phyloP scores from a whole-genome alignment of 2,113 vertebrate species.

The Urocolius indicus region DNA sequence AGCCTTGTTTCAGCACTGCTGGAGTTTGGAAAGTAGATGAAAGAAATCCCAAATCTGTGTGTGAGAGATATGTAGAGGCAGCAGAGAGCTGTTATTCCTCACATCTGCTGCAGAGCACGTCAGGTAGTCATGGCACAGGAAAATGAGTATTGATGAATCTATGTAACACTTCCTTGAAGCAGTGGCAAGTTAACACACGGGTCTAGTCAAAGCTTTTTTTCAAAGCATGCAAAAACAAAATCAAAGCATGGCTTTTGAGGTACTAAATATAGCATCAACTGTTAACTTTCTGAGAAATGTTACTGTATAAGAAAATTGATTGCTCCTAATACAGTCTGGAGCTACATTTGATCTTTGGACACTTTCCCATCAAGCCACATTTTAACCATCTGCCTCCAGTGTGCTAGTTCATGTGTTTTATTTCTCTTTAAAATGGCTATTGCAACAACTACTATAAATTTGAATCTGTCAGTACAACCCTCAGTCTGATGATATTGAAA shows the following conservation, averaged over 20 bases:
- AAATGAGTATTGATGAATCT: constrained; percentile 28
- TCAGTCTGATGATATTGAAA: not conserved
- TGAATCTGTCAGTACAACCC: not conserved
- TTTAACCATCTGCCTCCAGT: not conserved
- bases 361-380: not conserved
- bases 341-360: not conserved
- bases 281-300: not conserved
- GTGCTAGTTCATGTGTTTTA: not conserved
- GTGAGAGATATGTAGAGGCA: not conserved
- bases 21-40: not conserved
- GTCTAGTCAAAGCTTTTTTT: constrained; percentile 41
- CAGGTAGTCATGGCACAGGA: constrained; percentile 3
- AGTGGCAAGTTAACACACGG: constrained; percentile 26
- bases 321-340: not conserved
- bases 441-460: not conserved
- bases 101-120: not conserved
- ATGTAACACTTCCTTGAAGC: constrained; percentile 36
- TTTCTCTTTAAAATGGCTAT: constrained; percentile 6
- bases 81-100: constrained; percentile 5
- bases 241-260: constrained; percentile 7
- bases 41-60: not conserved
- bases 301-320: not conserved
- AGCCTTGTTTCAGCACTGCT: not conserved
- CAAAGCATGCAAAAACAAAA: constrained; percentile 19
- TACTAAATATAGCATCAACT: constrained; percentile 28